A percentile compares a stretch with the other conserved stretches of the same genome.
Evolutionary conservation across 2,888 invertebrate genomes (phyloP).

Genomic region (Hemistola chrysoprasaria): DNA sequence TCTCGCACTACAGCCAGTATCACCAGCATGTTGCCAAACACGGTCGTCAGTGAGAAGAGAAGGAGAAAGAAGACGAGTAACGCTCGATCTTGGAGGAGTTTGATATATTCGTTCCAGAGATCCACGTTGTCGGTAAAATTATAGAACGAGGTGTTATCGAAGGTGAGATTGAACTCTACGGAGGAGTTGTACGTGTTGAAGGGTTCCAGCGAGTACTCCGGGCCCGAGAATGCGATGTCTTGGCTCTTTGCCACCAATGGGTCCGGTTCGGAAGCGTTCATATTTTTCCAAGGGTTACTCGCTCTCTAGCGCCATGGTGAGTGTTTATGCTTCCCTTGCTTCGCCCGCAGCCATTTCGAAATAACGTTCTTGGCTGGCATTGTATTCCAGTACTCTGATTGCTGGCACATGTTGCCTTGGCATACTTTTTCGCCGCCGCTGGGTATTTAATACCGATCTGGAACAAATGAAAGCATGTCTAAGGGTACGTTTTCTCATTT

Average conservation of each 20-base stretch:
- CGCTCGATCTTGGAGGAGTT: conserved; percentile 85
- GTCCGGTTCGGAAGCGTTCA: conserved; percentile 68
- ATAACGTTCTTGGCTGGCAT: conserved; percentile 78
- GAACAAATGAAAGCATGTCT: conserved; percentile 49
- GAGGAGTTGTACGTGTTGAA: conserved; percentile 49
- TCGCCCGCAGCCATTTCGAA: conserved; percentile 75
- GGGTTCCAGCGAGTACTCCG: conserved; percentile 56
- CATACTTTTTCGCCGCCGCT: conserved; percentile 55
- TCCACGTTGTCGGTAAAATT: conserved; percentile 57
- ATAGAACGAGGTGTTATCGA: conserved; percentile 52
- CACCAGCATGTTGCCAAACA: conserved; percentile 97
- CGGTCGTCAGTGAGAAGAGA: conserved; percentile 94
- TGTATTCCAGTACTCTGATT: conserved; percentile 62
- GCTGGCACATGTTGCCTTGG: conserved; percentile 66
- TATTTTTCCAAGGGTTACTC: conserved; percentile 69
- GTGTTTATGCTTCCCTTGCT: conserved; percentile 75
- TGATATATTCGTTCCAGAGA: conserved; percentile 72
- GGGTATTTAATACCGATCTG: conserved; percentile 50
- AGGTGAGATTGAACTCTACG: conserved; percentile 60
- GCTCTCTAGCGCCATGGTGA: conserved; percentile 70
- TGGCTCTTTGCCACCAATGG: conserved; percentile 72
- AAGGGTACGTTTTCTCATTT: too few species aligned
- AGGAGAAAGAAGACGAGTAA: conserved; percentile 91
- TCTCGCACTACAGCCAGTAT: conserved; percentile 96
- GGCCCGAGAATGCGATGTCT: conserved; percentile 59